Base-by-base conservation (phyloP, 2,797 vertebrate genomes). In the Salmo trutta region DNA sequence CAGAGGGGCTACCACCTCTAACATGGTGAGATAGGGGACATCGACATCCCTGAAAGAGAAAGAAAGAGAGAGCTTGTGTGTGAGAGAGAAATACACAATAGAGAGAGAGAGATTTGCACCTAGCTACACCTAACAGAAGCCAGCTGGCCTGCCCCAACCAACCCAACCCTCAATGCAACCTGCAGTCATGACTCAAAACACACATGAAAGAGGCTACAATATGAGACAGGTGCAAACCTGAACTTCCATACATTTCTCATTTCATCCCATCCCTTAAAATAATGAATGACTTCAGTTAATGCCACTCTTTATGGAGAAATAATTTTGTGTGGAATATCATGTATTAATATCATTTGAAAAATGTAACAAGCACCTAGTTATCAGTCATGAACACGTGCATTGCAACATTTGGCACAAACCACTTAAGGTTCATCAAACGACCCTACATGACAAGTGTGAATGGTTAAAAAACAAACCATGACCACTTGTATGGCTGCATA, bases 391-490 rank as follows among this genome's bases (percentile, higher is more conserved):
- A 66, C 51, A 17, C 41, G 41, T 56, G 4, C 17, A 67, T 53
- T 65, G 53, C 76, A 68, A 73, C 64, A 69, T 85, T 78, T 70
- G 59, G 74, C 77, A 56, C 62, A 78, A 82, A 80, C 79, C 84
- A 78, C 84, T 79, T 83, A 78, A 41, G 62, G 75, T 71, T 78
- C 77, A 75, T 81, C 75, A 81, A 81, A 83, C 75, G 77, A 75
- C 77, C 76, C 67, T 74, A 86, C 85, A 83, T 78, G 69, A 62
- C 47, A 79, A 74, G 56, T 82, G 81, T 81, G 83, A 81, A 73
- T 27, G 62, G 31, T 86, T 82, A 62, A 74, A 87, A 85, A 89
- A 85, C 83, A 87, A 85, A 88, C 74, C 52, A n/a, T 68, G 68
- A 41, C 68, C 77, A 66, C 79, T 80, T 81, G 69, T 77, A 76